Evolutionary conservation across 1,140 invertebrate genomes (phyloP).

Genomic region (Brachionus rotundiformis): DNA sequence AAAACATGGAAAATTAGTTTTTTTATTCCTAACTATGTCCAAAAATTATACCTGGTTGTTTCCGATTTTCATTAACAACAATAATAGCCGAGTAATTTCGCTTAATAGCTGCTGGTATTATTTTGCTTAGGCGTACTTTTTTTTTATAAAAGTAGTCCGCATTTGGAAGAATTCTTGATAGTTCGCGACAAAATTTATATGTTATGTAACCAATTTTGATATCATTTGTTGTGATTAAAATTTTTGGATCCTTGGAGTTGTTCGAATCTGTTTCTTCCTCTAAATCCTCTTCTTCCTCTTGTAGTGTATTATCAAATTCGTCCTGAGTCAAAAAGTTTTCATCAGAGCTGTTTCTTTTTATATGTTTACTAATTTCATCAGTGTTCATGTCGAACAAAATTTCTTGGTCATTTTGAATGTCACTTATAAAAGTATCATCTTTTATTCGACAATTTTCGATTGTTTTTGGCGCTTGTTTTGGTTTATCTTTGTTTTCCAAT

Average conservation of each 20-base stretch:
- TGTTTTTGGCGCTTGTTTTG: slow-evolving; percentile 81
- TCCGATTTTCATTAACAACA: slow-evolving; percentile 11
- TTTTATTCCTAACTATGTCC: too few relatives aligned
- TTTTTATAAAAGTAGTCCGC: slow-evolving; percentile 76
- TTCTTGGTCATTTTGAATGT: slow-evolving; percentile 75
- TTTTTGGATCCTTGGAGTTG: slow-evolving; percentile 81
- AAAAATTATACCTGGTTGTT: neutral
- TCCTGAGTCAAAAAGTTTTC: slow-evolving; percentile 25
- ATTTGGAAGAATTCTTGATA: slow-evolving; percentile 87
- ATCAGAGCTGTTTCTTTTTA: neutral
- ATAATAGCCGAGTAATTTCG: slow-evolving; percentile 11
- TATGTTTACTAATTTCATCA: slow-evolving; percentile 52
- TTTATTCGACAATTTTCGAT: slow-evolving; percentile 85
- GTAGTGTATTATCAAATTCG: slow-evolving; percentile 56
- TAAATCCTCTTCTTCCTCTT: slow-evolving; percentile 70
- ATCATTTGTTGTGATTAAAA: slow-evolving; percentile 94
- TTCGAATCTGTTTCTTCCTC: slow-evolving; percentile 85
- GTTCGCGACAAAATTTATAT: slow-evolving; percentile 85
- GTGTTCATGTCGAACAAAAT: slow-evolving; percentile 63
- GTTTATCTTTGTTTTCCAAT: slow-evolving; percentile 59
- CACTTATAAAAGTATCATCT: slow-evolving; percentile 81
- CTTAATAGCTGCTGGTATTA: slow-evolving; percentile 74
- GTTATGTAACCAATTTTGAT: slow-evolving; percentile 76
- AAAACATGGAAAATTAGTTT: slow-evolving; percentile 85
- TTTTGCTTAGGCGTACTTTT: slow-evolving; percentile 83